phyloP scores from a whole-genome alignment of 1,140 invertebrate genomes.

The Adelges cooleyi region DNA sequence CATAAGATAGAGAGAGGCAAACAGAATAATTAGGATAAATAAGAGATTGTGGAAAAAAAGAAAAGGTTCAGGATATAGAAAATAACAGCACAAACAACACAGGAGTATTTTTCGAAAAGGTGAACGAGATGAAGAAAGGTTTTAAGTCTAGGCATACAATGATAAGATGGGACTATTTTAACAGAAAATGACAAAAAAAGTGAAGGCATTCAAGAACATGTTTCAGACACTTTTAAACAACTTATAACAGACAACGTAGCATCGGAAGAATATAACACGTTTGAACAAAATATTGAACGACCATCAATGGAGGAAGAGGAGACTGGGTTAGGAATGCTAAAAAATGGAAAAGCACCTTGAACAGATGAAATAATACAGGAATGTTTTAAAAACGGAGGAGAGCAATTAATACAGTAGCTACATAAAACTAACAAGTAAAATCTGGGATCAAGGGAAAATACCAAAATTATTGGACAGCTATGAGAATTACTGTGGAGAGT shows the following conservation, averaged over 20 bases:
- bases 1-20: conserved; percentile 6
- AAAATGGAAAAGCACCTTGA: conserved; percentile 15
- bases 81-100: conserved; percentile 10
- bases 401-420: neutral
- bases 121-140: conserved; percentile 14
- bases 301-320: neutral
- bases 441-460: neutral
- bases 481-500: neutral
- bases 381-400: conserved; percentile 5
- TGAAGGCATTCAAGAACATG: conserved; percentile 12
- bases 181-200: neutral
- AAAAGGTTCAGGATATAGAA: conserved; percentile 26
- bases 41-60: conserved; percentile 26
- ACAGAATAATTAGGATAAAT: conserved; percentile 29
- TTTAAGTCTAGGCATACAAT: conserved; percentile 27
- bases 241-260: neutral
- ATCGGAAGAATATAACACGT: neutral
- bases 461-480: neutral
- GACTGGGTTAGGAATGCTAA: neutral
- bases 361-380: neutral
- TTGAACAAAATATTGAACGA: conserved; percentile 9
- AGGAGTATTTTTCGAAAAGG: conserved; percentile 26
- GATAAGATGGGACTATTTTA: conserved; percentile 14
- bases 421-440: neutral
- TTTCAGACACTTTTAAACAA: neutral